These are phyloP conservation scores for Crax fasciolata DNA, from an alignment of 2,797 vertebrate genomes.

Conservation along the genomic window DNA sequence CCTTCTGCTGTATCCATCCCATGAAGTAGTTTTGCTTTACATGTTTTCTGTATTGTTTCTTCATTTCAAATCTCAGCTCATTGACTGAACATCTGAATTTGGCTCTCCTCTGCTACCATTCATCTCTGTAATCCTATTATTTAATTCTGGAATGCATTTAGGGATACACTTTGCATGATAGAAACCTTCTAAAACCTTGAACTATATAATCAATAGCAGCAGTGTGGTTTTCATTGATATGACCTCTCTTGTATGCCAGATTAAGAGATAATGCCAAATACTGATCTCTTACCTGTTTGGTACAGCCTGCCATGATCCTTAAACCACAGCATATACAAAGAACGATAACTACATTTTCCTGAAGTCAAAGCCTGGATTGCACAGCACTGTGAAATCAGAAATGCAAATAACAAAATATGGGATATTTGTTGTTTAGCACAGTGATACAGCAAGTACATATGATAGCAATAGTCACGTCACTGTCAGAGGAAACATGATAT, in stretches of 20 bases:
- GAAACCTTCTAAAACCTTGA: slow-evolving; percentile 8
- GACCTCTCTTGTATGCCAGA: background rate
- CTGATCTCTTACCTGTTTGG: slow-evolving; percentile 1
- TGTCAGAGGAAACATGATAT: background rate
- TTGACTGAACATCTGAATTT: background rate
- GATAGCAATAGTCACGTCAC: background rate
- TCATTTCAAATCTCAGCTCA: slow-evolving; percentile 1
- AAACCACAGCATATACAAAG: background rate
- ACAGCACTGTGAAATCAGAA: slow-evolving; percentile 4
- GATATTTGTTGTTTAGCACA: background rate
- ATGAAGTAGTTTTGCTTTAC: background rate
- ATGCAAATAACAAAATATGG: background rate
- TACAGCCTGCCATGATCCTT: background rate
- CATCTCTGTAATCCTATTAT: background rate
- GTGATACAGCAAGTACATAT: background rate
- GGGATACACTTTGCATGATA: background rate
- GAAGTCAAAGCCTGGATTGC: background rate
- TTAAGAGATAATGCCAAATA: slow-evolving; percentile 7
- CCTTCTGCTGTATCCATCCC: background rate
- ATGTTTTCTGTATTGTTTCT: background rate
- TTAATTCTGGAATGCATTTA: slow-evolving; percentile 7
- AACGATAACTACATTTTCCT: background rate
- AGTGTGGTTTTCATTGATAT: background rate
- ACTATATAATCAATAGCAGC: background rate
- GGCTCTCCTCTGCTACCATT: background rate